A percentile compares a stretch with the other conserved stretches of the same genome.
phyloP scores from a whole-genome alignment of 1,140 invertebrate genomes.

The Drosophila varians region DNA sequence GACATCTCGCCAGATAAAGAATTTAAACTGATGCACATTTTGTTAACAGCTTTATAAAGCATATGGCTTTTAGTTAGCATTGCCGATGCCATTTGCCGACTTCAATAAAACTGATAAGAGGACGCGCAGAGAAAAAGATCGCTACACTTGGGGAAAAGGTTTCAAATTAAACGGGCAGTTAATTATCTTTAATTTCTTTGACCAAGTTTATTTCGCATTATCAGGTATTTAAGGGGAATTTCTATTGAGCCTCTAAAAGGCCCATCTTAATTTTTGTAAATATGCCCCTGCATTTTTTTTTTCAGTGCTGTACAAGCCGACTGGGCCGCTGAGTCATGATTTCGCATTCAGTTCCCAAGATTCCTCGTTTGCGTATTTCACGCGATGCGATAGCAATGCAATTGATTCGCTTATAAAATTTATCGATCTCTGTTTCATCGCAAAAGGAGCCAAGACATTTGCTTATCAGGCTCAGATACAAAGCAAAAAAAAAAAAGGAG shows the following conservation, averaged over 20 bases:
- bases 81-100: slow-evolving; percentile 65
- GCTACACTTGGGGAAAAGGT: slow-evolving; percentile 1
- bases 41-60: slow-evolving; percentile 82
- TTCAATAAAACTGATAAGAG: slow-evolving; percentile 81
- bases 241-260: no score
- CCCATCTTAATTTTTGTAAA: neutral
- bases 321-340: slow-evolving; percentile 40
- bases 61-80: slow-evolving; percentile 75
- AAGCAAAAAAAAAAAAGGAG: neutral
- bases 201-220: no score
- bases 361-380: slow-evolving; percentile 68
- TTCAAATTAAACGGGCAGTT: neutral
- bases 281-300: neutral
- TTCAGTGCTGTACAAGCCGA: slow-evolving; percentile 12
- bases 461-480: slow-evolving; percentile 38
- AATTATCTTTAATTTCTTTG: no score
- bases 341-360: slow-evolving; percentile 32
- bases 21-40: slow-evolving; percentile 82
- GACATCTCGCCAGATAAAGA: slow-evolving; percentile 77
- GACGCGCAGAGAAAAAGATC: slow-evolving; percentile 30
- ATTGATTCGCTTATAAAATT: slow-evolving; percentile 81
- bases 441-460: slow-evolving; percentile 33
- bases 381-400: slow-evolving; percentile 77
- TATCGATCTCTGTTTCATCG: slow-evolving; percentile 69
- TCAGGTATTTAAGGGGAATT: no score